phyloP scores from a whole-genome alignment of 2,797 vertebrate genomes.

The Stomatorhinus walkeri region DNA sequence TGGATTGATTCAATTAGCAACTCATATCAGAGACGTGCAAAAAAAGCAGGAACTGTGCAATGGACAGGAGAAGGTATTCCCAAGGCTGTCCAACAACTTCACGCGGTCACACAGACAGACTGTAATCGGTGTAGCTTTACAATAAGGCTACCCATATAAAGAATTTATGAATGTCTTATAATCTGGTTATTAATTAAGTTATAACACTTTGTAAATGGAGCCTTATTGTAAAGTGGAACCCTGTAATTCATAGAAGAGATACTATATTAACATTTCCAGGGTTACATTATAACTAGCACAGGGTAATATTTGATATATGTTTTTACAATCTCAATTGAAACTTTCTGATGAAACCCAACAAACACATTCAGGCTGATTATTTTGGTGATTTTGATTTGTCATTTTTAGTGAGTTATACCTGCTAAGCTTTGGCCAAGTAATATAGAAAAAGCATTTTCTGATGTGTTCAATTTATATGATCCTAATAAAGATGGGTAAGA shows the following conservation, averaged over 20 bases:
- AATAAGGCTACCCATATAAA: neutral
- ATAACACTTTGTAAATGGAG: neutral
- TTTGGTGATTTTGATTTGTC: neutral
- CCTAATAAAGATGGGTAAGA: neutral
- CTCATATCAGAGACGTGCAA: neutral
- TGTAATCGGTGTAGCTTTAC: neutral
- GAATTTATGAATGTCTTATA: too few species aligned
- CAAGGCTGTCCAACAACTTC: neutral
- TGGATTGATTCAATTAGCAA: neutral
- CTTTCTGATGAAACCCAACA: too few species aligned
- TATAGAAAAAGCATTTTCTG: neutral
- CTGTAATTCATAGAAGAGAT: too few species aligned
- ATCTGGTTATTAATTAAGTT: too few species aligned
- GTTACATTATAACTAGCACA: too few species aligned
- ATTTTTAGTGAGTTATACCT: neutral
- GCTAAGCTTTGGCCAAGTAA: neutral
- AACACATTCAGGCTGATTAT: neutral
- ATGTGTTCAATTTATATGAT: neutral
- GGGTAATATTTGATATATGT: too few species aligned
- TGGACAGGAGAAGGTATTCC: neutral
- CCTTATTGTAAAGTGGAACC: too few species aligned
- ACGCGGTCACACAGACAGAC: neutral
- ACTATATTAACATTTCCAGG: too few species aligned
- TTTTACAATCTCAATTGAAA: too few species aligned
- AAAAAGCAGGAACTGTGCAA: neutral